Evolutionary conservation across 2,888 invertebrate genomes (phyloP).

Genomic region (Argyresthia albistria): DNA sequence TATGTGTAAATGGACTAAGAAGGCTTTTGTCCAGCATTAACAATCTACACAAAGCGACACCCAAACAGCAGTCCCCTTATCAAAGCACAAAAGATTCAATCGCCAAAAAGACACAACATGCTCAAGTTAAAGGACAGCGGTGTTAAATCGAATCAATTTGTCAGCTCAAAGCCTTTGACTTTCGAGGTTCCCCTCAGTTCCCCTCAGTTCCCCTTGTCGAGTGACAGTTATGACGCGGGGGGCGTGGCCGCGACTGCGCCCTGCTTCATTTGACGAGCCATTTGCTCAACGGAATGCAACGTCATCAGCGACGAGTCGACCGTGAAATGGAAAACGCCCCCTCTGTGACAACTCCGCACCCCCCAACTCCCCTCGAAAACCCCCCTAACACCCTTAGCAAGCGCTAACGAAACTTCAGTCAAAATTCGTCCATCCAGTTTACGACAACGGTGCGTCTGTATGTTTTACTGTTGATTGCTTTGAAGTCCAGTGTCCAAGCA

Average conservation of each 20-base stretch:
- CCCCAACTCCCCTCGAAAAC: constrained; percentile 19
- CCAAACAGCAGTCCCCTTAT: neutral
- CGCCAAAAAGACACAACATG: neutral
- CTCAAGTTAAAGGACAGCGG: neutral
- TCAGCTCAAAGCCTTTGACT: constrained; percentile 17
- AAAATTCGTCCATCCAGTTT: constrained; percentile 17
- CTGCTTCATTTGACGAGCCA: constrained; percentile 68
- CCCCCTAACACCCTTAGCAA: constrained; percentile 35
- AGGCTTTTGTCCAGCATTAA: too few relatives aligned
- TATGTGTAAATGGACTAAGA: neutral
- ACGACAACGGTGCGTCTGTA: constrained; percentile 24
- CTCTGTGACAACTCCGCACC: constrained; percentile 43
- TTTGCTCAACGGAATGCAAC: constrained; percentile 66
- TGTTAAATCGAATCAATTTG: constrained; percentile 4
- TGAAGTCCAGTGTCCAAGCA: constrained; percentile 20
- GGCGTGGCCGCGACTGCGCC: constrained; percentile 59
- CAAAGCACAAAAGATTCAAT: neutral
- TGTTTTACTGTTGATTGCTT: constrained; percentile 31
- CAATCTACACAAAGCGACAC: neutral
- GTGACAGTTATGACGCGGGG: constrained; percentile 63
- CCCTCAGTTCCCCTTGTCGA: constrained; percentile 21
- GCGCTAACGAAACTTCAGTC: constrained; percentile 32
- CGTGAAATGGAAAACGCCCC: constrained; percentile 72
- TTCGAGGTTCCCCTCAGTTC: constrained; percentile 17
- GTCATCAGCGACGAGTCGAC: constrained; percentile 66